phyloP scores from a whole-genome alignment of 2,113 vertebrate genomes.

The Hiodon alosoides region DNA sequence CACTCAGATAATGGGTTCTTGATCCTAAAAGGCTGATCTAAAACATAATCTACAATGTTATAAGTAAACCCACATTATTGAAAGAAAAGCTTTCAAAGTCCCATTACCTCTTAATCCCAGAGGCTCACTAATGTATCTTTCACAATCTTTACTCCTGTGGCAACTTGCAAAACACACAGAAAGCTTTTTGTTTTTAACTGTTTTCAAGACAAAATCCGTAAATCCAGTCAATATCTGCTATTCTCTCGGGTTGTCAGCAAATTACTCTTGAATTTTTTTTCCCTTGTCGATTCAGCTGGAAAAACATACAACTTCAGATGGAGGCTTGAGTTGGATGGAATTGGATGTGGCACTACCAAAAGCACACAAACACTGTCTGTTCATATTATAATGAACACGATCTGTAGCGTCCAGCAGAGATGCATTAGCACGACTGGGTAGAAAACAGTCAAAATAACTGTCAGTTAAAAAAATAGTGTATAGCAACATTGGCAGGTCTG shows the following conservation, averaged over 20 bases:
- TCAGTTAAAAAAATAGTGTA: too few species aligned
- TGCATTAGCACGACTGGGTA: too few species aligned
- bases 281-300: conserved; percentile 30
- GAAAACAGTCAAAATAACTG: too few species aligned
- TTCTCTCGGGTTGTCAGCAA: conserved; percentile 49
- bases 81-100: conserved; percentile 68
- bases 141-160: conserved; percentile 53
- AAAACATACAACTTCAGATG: conserved; percentile 45
- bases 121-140: conserved; percentile 70
- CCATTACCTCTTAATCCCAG: conserved; percentile 72
- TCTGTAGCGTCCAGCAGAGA: too few species aligned
- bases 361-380: too few species aligned
- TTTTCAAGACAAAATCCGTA: conserved; percentile 58
- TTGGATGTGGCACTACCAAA: not conserved
- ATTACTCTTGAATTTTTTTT: conserved; percentile 29
- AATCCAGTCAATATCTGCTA: conserved; percentile 59
- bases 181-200: conserved; percentile 62
- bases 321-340: conserved; percentile 18
- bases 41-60: conserved; percentile 72
- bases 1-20: conserved; percentile 67
- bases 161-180: conserved; percentile 65
- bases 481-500: too few species aligned
- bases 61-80: conserved; percentile 70
- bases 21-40: conserved; percentile 70
- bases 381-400: too few species aligned